Evolutionary conservation across 2,797 vertebrate genomes (phyloP).

Genomic region (Echiichthys vipera): DNA sequence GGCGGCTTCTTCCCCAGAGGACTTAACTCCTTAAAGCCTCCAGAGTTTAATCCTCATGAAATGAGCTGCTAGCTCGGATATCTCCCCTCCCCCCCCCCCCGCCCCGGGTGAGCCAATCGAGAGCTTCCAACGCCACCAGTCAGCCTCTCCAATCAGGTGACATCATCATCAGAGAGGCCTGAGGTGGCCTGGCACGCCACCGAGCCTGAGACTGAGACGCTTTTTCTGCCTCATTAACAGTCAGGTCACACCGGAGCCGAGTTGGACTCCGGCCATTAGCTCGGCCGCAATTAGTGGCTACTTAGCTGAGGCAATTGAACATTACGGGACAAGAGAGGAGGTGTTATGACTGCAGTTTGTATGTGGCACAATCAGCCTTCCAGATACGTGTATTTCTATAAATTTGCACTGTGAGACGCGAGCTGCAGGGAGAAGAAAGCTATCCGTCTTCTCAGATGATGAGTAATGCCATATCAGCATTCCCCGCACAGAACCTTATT

Average conservation of each 20-base stretch:
- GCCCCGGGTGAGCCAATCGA: slow-evolving; percentile 23
- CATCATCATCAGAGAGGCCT: slow-evolving; percentile 66
- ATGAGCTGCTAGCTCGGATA: slow-evolving; percentile 52
- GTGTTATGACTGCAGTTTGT: slow-evolving; percentile 53
- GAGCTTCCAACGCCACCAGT: neutral
- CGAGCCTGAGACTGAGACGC: slow-evolving; percentile 7
- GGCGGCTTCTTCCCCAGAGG: slow-evolving; percentile 49
- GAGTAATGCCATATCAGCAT: slow-evolving; percentile 71
- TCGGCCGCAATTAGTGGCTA: slow-evolving; percentile 61
- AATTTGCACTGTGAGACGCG: slow-evolving; percentile 51
- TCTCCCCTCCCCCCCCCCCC: too few relatives aligned
- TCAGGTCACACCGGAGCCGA: slow-evolving; percentile 51
- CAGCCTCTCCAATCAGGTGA: slow-evolving; percentile 60
- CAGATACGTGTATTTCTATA: slow-evolving; percentile 61
- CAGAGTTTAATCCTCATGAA: slow-evolving; percentile 69
- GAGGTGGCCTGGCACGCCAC: neutral
- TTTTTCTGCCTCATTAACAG: slow-evolving; percentile 57
- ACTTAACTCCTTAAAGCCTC: slow-evolving; percentile 57
- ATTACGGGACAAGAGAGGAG: slow-evolving; percentile 57
- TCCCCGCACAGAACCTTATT: slow-evolving; percentile 61
- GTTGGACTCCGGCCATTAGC: slow-evolving; percentile 66
- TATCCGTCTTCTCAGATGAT: slow-evolving; percentile 39
- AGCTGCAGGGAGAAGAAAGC: slow-evolving; percentile 51
- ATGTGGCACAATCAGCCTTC: slow-evolving; percentile 34
- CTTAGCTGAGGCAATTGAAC: slow-evolving; percentile 63